Percentiles rank a stretch among this genome's conserved stretches.
Evolutionary conservation across 37 sponge, comb jelly and placozoan species (phyloP).

Genomic region (Halisarca cf. caerulea): DNA sequence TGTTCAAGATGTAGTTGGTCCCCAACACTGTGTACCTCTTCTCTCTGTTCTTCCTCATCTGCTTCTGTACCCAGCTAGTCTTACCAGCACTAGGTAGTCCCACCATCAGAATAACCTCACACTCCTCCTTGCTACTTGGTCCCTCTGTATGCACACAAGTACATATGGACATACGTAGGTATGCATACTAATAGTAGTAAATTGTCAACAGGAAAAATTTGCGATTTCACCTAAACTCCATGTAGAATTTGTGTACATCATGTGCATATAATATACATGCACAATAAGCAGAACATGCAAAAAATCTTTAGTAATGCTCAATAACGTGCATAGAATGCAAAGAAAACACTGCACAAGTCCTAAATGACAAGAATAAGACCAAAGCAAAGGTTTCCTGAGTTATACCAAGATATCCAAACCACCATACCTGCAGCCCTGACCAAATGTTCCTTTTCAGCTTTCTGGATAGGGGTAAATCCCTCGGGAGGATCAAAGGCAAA

Average conservation of each 20-base stretch:
- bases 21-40: constrained; percentile 84
- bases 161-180: too few relatives aligned
- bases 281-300: too few relatives aligned
- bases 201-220: too few relatives aligned
- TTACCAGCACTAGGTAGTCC: constrained; percentile 96
- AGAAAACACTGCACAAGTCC: too few relatives aligned
- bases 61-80: constrained; percentile 93
- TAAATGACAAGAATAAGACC: background rate
- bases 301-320: too few relatives aligned
- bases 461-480: constrained; percentile 42
- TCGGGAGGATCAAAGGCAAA: too few relatives aligned
- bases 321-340: too few relatives aligned
- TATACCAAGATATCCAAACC: background rate
- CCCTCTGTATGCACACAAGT: constrained; percentile 15
- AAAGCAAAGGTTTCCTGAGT: background rate
- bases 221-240: too few relatives aligned
- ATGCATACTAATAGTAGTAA: too few relatives aligned
- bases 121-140: constrained; percentile 29
- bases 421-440: background rate
- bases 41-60: constrained; percentile 48
- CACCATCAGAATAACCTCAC: constrained; percentile 83
- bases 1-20: constrained; percentile 83
- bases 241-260: too few relatives aligned
- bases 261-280: background rate
- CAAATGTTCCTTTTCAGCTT: constrained; percentile 35